Evolutionary conservation across 2,113 vertebrate genomes (phyloP).

Genomic region (Oriolus oriolus): DNA sequence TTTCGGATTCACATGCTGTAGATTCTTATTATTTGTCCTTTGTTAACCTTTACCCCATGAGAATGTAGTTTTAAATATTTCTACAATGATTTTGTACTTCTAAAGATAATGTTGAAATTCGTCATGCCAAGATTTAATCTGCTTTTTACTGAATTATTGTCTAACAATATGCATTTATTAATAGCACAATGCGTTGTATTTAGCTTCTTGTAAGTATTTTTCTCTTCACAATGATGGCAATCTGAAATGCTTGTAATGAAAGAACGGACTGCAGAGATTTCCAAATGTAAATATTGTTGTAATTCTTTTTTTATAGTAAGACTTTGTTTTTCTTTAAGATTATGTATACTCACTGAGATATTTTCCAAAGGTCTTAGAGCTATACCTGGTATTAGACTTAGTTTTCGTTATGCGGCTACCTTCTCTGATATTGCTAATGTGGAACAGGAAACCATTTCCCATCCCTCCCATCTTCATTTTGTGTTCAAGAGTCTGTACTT

Average conservation of each 20-base stretch:
- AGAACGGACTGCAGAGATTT: not conserved
- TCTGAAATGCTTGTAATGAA: not conserved
- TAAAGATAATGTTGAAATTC: not conserved
- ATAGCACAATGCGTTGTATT: not conserved
- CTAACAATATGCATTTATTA: not conserved
- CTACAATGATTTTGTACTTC: not conserved
- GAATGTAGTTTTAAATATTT: not conserved
- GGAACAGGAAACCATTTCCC: not conserved
- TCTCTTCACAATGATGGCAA: not conserved
- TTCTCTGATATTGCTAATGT: not conserved
- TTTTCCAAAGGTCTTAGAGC: not conserved
- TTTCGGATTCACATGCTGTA: not conserved
- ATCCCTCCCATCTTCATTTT: not conserved
- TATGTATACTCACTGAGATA: not conserved
- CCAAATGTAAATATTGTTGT: not conserved
- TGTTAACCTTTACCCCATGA: not conserved
- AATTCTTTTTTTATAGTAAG: not conserved
- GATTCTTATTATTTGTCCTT: not conserved
- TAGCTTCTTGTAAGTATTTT: not conserved
- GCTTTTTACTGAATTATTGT: not conserved
- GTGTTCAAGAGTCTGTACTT: not conserved
- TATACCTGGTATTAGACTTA: not conserved
- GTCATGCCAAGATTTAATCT: not conserved
- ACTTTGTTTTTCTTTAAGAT: not conserved
- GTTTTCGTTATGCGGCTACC: not conserved